These are phyloP conservation scores for Passerina amoena DNA, from an alignment of 2,113 vertebrate species.

Conservation along the genomic window DNA sequence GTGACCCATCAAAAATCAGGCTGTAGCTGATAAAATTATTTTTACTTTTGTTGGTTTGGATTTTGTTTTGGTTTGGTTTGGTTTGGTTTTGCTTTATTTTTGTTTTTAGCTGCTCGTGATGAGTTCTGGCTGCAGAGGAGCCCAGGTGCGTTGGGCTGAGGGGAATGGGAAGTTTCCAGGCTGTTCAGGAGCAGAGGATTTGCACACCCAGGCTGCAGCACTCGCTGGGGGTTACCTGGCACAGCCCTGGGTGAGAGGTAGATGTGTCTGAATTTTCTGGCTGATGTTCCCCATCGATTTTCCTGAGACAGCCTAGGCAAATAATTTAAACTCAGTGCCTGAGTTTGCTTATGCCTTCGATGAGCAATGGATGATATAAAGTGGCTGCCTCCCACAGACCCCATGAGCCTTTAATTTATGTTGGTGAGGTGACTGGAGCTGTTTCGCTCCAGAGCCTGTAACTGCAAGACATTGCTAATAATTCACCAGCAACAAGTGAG, in stretches of 20 bases:
- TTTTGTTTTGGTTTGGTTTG: not conserved
- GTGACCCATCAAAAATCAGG: not conserved
- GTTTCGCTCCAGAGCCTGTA: not conserved
- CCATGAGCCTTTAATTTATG: conserved; percentile 16
- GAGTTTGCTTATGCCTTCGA: conserved; percentile 29
- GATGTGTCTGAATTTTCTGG: not conserved
- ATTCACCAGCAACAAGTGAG: conserved; percentile 27
- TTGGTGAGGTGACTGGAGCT: not conserved
- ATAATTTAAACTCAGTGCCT: not conserved
- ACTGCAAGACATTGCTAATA: not conserved
- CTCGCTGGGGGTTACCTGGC: not conserved
- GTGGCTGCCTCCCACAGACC: conserved; percentile 1
- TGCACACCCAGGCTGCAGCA: not conserved
- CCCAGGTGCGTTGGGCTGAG: accelerated
- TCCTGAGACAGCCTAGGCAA: not conserved
- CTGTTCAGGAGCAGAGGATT: not conserved
- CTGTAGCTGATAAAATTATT: not conserved
- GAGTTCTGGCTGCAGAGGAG: not conserved
- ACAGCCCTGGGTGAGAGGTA: not conserved
- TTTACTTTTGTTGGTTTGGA: not conserved
- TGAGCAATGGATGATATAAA: conserved; percentile 34
- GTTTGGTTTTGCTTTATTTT: not conserved
- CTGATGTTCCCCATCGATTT: conserved; percentile 1
- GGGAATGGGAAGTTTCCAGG: not conserved
- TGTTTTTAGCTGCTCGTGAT: not conserved